Base-by-base conservation (phyloP, 30 jellyfish, hydroid and myxozoan species). In the Mastigias papua region DNA sequence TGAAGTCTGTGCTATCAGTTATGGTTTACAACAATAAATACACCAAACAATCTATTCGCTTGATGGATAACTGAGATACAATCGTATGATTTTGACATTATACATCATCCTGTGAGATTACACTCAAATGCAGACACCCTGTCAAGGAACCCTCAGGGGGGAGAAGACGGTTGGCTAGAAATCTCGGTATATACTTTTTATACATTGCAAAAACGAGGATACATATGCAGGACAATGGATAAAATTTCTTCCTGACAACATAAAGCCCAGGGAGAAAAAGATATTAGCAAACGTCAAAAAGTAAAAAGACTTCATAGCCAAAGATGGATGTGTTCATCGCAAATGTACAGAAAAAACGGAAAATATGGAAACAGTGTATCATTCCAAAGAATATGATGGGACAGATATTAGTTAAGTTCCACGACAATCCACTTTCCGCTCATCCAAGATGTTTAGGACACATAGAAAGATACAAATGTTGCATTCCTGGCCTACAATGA, bases 31-130 rank as follows among this genome's bases (percentile, higher is more conserved):
- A 88, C 93, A 0, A 79, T 79, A 69, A 60, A 69, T 49, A 89
- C 83, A 17, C 92, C 86, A 21, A 80, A 80, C 74, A 88, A 88
- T 46, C 82, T 78, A n/a, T 76, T 87, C 69, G 88, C 92, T 9
- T 69, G 88, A 17, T 88, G 97, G 97, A 70, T 70, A 49, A 74
- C 84, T 48, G 90, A 76, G 74, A 76, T 87, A 8, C 96, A 88
- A 37, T 57, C 61, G 0, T 88, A 74, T 60, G 97, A 80, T 49
- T 88, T 88, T 48, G 82, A 72, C 30, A 89, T 78, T 1, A 31
- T 66, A 7, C 85, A 88, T 48, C 61, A 89, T 22, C 97, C 90
- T 48, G 97, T 93, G 26, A 80, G 50, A 54, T 82, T 58, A 28
- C 88, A 78, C 60, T 83, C 81, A 37, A 80, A 48, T 46, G 97